Percentiles rank a stretch among this genome's conserved stretches.
These are phyloP conservation scores for Cavia aperea DNA, from an alignment of 2,113 vertebrate genomes.

Conservation along the genomic window DNA sequence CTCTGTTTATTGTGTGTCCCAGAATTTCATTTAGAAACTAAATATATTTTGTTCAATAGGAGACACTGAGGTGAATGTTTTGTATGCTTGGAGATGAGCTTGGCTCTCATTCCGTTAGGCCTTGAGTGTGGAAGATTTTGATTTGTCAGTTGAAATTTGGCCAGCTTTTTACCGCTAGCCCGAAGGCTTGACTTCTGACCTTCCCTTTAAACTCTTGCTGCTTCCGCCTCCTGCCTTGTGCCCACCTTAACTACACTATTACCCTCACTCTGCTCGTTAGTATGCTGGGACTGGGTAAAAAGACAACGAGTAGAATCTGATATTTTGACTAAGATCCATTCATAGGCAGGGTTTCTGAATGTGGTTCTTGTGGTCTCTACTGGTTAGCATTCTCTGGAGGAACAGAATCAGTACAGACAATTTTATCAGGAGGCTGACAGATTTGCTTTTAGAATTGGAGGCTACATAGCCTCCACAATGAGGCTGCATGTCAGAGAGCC, in stretches of 20 bases:
- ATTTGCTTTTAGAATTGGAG: too few species aligned
- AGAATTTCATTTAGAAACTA: background rate
- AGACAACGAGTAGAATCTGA: background rate
- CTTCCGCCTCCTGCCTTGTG: background rate
- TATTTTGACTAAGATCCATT: background rate
- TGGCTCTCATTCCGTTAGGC: background rate
- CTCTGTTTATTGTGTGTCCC: background rate
- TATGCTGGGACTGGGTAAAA: background rate
- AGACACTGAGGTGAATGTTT: background rate
- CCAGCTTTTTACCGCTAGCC: background rate
- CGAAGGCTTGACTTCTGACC: background rate
- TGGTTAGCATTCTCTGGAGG: background rate
- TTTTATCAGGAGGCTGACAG: background rate
- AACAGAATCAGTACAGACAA: background rate
- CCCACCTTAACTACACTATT: background rate
- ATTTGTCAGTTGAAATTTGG: background rate
- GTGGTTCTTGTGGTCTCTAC: background rate
- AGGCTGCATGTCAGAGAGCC: background rate
- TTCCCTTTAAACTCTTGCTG: background rate
- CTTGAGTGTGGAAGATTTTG: background rate
- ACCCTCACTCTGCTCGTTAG: background rate
- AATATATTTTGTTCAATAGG: background rate
- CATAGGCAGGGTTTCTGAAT: background rate
- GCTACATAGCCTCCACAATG: background rate
- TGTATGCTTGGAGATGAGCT: background rate